Base-by-base conservation (phyloP, 2,797 vertebrate species). In the Etheostoma perlongum region DNA sequence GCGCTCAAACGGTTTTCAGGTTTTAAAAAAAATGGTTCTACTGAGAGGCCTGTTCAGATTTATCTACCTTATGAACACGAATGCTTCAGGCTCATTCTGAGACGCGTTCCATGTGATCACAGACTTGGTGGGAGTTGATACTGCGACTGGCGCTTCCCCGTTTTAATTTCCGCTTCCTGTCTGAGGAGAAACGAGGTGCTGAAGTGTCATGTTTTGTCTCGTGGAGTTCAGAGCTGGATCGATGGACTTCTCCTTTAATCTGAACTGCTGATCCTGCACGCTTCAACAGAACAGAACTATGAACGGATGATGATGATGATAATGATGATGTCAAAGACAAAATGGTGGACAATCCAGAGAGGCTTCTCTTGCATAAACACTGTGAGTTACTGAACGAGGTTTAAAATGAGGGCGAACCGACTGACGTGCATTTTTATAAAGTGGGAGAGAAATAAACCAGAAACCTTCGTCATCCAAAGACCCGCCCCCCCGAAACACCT, bases 401-500 rank as follows among this genome's bases (percentile, higher is more conserved):
- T 77, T 44, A 57, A 60, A 89, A 89, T 1, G 90, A 91, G 88
- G 88, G 46, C 3, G 46, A 93, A 94, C 91, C 6, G 2, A 74
- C 33, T 5, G 89, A 91, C 89, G 83, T 85, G 90, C 93, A 93
- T 92, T 91, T 58, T 83, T 46, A 60, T 3, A 52, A 1, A 90
- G 66, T 65, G 75, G 49, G 48, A 76, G 33, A 19, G 36, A 25
- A 44, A 60, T 4, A 63, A 42, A 23, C 27, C 1, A 40, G 27
- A 65, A 62, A 89, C 93, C 93, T 91, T 91, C 93, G 93, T 93
- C 95, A 92, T 95, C 94, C 94, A 78, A 67, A 78, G 23, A 67
- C 61, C 9, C 9, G 0, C n/a, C 4, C 1, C 12, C 48, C 36
- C 36, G 1, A 40, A 11, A 40, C 36, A 3, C 8, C 60, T 2